Conservation (phyloP, 2,888 invertebrate genomes). For the Marronus borbonicus region DNA sequence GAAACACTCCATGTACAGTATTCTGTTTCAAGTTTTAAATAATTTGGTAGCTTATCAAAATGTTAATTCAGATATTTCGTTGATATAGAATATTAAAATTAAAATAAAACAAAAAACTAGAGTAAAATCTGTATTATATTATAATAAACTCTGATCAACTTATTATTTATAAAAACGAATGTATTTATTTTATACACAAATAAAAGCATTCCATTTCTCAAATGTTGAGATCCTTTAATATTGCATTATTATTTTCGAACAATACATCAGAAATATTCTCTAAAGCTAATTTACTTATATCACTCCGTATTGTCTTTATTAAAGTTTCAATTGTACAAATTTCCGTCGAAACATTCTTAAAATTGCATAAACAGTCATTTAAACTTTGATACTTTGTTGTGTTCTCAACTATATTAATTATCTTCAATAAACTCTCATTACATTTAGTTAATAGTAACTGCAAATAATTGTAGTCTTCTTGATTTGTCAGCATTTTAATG, state of each 20-base stretch:
- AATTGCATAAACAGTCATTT: background rate
- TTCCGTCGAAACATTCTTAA: background rate
- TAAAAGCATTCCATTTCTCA: too few relatives aligned
- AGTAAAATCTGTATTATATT: too few relatives aligned
- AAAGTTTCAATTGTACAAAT: background rate
- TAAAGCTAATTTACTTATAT: slow-evolving; percentile 30
- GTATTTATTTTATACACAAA: too few relatives aligned
- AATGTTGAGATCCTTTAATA: background rate
- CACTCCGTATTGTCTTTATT: background rate
- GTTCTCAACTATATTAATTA: slow-evolving; percentile 8
- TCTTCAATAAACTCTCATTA: slow-evolving; percentile 8
- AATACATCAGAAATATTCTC: slow-evolving; percentile 18
- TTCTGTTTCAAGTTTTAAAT: too few relatives aligned
- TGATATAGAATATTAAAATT: too few relatives aligned
- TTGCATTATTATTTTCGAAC: slow-evolving; percentile 25
- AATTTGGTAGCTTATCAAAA: too few relatives aligned
- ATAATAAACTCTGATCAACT: too few relatives aligned
- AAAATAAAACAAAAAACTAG: too few relatives aligned
- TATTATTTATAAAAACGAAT: too few relatives aligned
- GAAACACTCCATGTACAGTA: too few relatives aligned
- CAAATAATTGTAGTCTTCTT: slow-evolving; percentile 24
- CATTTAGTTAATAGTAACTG: slow-evolving; percentile 6
- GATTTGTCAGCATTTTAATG: slow-evolving; percentile 1
- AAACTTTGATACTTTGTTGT: slow-evolving; percentile 20
- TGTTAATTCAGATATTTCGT: too few relatives aligned